phyloP scores from a whole-genome alignment of 2,113 vertebrate species.

The Hippocampus zosterae region DNA sequence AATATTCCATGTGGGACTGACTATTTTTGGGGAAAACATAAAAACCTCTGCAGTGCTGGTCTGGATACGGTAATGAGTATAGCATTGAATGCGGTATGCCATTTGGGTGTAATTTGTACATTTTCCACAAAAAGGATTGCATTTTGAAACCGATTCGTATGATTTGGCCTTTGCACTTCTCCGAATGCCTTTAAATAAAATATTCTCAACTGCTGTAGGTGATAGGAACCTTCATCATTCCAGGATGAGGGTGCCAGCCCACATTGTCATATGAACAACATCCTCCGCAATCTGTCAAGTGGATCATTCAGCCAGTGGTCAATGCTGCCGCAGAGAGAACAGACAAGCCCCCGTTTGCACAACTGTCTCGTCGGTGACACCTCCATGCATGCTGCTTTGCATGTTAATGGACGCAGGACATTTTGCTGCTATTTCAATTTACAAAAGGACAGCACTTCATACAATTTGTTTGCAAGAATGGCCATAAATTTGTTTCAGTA shows the following conservation, averaged over 20 bases:
- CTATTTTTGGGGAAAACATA: too few species aligned
- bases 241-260: conserved; percentile 47
- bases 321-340: conserved; percentile 47
- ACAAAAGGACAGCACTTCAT: too few species aligned
- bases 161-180: conserved; percentile 6
- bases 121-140: background rate
- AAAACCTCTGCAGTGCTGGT: too few species aligned
- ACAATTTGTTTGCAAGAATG: too few species aligned
- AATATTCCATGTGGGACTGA: too few species aligned
- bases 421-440: conserved; percentile 19
- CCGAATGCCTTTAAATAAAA: conserved; percentile 57
- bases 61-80: too few species aligned
- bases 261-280: conserved; percentile 68
- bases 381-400: conserved; percentile 41
- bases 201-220: conserved; percentile 55
- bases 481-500: too few species aligned
- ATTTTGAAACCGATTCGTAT: background rate
- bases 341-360: conserved; percentile 67
- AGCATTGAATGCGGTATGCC: too few species aligned
- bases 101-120: too few species aligned
- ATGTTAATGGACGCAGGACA: conserved; percentile 50
- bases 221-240: conserved; percentile 45
- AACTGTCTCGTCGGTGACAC: conserved; percentile 50
- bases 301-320: conserved; percentile 66
- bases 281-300: conserved; percentile 59